Evolutionary conservation across 2,113 vertebrate genomes (phyloP).

Genomic region (Caranx ignobilis): DNA sequence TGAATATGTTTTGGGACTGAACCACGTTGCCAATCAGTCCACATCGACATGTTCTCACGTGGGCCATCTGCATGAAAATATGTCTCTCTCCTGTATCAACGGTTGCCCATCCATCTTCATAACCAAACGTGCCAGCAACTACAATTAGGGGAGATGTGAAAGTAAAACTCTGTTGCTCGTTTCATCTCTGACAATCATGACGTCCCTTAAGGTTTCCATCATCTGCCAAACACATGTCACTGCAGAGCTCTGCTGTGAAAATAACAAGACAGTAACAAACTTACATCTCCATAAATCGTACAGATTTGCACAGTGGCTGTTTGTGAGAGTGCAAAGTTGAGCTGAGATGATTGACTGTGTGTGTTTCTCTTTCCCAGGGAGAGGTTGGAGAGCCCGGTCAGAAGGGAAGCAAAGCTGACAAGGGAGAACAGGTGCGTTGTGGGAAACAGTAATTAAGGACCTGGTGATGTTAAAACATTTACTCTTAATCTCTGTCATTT

Average conservation of each 20-base stretch:
- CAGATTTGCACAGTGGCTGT: neutral
- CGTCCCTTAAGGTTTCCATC: slow-evolving; percentile 36
- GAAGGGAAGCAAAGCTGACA: slow-evolving; percentile 97
- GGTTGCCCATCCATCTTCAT: slow-evolving; percentile 66
- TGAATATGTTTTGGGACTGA: neutral
- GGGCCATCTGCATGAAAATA: slow-evolving; percentile 65
- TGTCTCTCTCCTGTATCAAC: slow-evolving; percentile 17
- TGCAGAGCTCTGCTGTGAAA: slow-evolving; percentile 44
- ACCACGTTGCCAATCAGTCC: slow-evolving; percentile 55
- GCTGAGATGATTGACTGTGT: slow-evolving; percentile 44
- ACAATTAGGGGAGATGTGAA: slow-evolving; percentile 57
- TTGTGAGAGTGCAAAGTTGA: neutral
- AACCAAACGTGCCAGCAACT: slow-evolving; percentile 31
- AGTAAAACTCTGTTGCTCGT: slow-evolving; percentile 48
- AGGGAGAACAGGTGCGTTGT: slow-evolving; percentile 93
- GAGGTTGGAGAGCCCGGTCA: slow-evolving; percentile 97
- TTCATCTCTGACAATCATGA: slow-evolving; percentile 46
- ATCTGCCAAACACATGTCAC: slow-evolving; percentile 44
- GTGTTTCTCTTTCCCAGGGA: slow-evolving; percentile 85
- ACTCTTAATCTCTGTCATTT: neutral
- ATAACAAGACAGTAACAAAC: neutral
- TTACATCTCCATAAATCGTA: neutral
- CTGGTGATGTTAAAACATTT: neutral
- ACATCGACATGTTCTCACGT: slow-evolving; percentile 32
- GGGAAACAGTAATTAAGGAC: neutral